Conservation (phyloP, 2,797 vertebrate genomes). For the Nannoperca australis region DNA sequence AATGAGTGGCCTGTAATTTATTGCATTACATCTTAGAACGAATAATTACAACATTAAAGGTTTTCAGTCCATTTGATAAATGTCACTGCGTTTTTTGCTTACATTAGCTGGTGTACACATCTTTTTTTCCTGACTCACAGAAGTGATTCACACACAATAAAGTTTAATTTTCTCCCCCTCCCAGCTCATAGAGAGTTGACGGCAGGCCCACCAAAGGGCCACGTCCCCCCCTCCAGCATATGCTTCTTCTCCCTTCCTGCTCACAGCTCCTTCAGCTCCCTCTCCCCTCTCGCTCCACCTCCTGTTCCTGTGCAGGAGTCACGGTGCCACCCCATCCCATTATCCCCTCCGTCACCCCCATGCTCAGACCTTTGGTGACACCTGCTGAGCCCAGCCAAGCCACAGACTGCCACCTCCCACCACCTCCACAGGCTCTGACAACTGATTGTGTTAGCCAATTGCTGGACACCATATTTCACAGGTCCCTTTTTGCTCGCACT, state of each 20-base stretch:
- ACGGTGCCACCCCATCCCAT: conserved; percentile 58
- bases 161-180: conserved; percentile 35
- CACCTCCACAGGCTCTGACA: conserved; percentile 53
- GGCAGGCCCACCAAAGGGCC: conserved; percentile 55
- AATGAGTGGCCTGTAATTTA: conserved; percentile 27
- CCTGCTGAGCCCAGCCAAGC: conserved; percentile 61
- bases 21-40: conserved; percentile 1
- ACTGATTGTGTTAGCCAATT: conserved; percentile 75
- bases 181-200: conserved; percentile 52
- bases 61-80: conserved; percentile 54
- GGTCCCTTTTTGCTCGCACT: conserved; percentile 39
- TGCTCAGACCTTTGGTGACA: conserved; percentile 61
- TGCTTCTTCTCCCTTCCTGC: conserved; percentile 47
- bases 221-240: conserved; percentile 53
- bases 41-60: conserved; percentile 44
- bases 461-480: conserved; percentile 56
- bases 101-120: conserved; percentile 43
- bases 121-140: conserved; percentile 41
- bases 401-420: conserved; percentile 54
- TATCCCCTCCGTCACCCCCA: conserved; percentile 59
- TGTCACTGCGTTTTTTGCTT: conserved; percentile 34
- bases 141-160: conserved; percentile 35
- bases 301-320: conserved; percentile 41
- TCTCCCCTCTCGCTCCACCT: conserved; percentile 31
- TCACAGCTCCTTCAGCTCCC: conserved; percentile 48